Evolutionary conservation across 2,888 invertebrate genomes (phyloP), one percentile per base, ranked within the genome.

Genomic region (Liodrosophila aerea): DNA sequence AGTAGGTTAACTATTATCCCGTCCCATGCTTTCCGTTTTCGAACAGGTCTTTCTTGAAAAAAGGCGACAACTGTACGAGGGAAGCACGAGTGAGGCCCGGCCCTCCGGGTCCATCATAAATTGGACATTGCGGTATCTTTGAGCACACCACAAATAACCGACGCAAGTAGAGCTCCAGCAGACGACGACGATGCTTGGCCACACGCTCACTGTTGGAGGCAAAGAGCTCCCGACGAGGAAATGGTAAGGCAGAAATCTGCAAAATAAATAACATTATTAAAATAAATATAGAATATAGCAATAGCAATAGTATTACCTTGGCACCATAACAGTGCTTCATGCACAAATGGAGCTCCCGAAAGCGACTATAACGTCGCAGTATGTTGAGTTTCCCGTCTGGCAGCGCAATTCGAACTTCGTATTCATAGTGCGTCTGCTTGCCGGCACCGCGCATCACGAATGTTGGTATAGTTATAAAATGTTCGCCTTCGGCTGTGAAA

Each of bases 21-120:
- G 96, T 96, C 88, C 96, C 95, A 89, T 95, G 95, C 91, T 96
- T 96, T 87, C 95, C 95, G 90, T 94, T 94, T 90, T 96, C 96
- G 91, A 96, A 96, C 84, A 95, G 93, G 80, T 96, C 96, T 91
- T 95, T 95, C 81, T 94, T 92, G 91, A 96, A 96, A 92, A 97
- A 96, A 40, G 94, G 93, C 85, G 95, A 95, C 91, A 96, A 94
- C 87, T 93, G 93, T 69, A 94, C 92, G 73, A 96, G 92, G 63
- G 94, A 92, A 86, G 93, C 92, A 75, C 93, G 92, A 47, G 94
- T 94, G 12, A 90, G 87, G 60, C 90, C 90, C 44, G 87, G 84
- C 29, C 90, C 89, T 4, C 87, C 88, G 31, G 92, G 91, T 67
- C 91, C 90, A 57, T 90, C 90, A 87, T 92, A 91, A 77, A 96